Base-by-base conservation (phyloP, 2,797 vertebrate species). In the Eulemur albifrons region DNA sequence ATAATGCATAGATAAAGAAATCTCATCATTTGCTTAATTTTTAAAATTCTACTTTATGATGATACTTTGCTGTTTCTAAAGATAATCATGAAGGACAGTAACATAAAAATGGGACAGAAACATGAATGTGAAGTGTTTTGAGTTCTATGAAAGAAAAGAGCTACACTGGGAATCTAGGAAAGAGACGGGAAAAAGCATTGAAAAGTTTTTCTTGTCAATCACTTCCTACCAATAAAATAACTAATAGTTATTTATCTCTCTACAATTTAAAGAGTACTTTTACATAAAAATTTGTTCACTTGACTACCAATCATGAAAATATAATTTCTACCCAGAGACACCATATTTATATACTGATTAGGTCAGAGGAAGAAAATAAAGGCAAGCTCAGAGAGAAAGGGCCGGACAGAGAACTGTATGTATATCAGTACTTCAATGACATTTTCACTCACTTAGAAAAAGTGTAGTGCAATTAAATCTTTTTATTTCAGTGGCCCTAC, bases 121-220 rank as follows among this genome's bases (percentile, higher is more conserved):
- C 35, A 81, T 45, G 10, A 93, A 79, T 79, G 27, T 52, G 25
- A 84, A 84, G 12, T 93, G 45, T 72, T 86, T 70, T 80, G 50
- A 97, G 38, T 88, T 69, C 59, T 59, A 43, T 90, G 81, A 97
- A 88, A 93, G 45, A 75, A 76, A 88, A 81, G 12, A 90, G 45
- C 13, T 93, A 40, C n/a, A 89, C 23, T 65, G 45, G 45, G 9
- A 59, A 96, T 88, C 75, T 70, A 86, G 32, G 61, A 76, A 81
- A 83, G 14, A 83, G 21, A 86, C 38, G n/a, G n/a, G 21, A 9
- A 69, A 92, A 91, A 90, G 8, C 20, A 61, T 15, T 40, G 17
- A 50, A 80, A 94, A 87, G 23, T 4, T 75, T 92, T 77, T 82
- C 40, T 50, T 88, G 91, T 7, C 73, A 86, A 86, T 65, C 10